Percentiles rank a stretch among this genome's conserved stretches.
Evolutionary conservation across 23 tunicate species (phyloP).

Genomic region (Ascidia mentula): DNA sequence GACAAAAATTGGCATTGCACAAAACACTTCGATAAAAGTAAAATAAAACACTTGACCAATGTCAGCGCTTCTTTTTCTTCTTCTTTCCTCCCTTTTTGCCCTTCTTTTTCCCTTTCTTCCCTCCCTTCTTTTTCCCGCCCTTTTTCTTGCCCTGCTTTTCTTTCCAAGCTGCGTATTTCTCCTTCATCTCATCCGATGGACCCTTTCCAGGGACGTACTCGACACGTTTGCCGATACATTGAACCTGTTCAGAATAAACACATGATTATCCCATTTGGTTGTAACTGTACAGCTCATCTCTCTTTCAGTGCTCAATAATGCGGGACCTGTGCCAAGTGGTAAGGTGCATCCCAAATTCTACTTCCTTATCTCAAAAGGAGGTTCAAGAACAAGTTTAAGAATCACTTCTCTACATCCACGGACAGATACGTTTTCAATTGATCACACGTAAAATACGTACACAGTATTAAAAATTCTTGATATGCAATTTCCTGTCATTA

Average conservation of each 20-base stretch:
- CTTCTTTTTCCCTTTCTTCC: constrained; percentile 28
- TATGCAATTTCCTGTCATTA: no score
- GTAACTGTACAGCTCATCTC: no score
- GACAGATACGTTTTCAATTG: no score
- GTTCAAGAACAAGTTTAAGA: no score
- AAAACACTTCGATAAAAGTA: not conserved
- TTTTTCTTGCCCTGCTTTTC: constrained; percentile 81
- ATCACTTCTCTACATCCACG: no score
- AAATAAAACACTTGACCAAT: not conserved
- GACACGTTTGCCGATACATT: constrained; percentile 75
- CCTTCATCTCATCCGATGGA: constrained; percentile 73
- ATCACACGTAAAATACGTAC: no score
- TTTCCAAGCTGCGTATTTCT: constrained; percentile 90
- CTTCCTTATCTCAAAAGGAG: no score
- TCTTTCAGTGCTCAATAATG: no score
- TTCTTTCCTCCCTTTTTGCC: constrained; percentile 23
- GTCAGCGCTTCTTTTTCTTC: constrained; percentile 39
- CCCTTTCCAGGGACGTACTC: constrained; percentile 90
- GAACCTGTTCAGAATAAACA: constrained; percentile 33
- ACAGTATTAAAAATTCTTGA: no score
- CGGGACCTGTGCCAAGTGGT: no score
- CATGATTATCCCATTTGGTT: no score
- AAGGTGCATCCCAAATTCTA: no score
- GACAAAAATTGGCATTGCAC: not conserved
- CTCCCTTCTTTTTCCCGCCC: constrained; percentile 26